Evolutionary conservation across 30 jellyfish, hydroid and myxozoan genomes (phyloP), one percentile per base, ranked within the genome.

Genomic region (Pseudorhiza aurosa): DNA sequence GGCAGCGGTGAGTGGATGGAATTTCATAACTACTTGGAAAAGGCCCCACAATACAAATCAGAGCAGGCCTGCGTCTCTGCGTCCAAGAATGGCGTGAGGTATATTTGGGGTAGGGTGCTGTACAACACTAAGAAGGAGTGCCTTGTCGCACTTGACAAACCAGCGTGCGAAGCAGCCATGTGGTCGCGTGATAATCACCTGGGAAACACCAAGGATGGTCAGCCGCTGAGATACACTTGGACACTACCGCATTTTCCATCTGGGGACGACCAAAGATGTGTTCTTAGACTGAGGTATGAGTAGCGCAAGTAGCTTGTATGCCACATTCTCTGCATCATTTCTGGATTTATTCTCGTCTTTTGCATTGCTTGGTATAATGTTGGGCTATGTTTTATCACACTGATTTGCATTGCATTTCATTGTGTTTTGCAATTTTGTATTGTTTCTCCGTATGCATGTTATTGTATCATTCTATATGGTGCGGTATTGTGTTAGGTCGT

Each of bases 151-250:
- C 88, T 94, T 19, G 70, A 82, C 12, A 57, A 55, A 40, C 97
- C 97, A 0, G 92, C 77, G 17, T 94, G 99, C 77, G 55, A 68
- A 47, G 96, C 64, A 68, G 88, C 96, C 28, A 65, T 65, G 40
- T 87, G 96, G 89, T 77, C 97, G 27, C 95, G 99, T 69, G 96
- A 28, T 42, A 94, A 94, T 78, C 99, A 94, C 85, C 89, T 87
- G 18, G 99, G 99, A 17, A 94, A 94, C 80, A 94, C 91, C 14
- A 81, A 22, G 11, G 94, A 64, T 59, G 96, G 96, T 0, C 88
- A 83, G 44, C 91, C 87, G 17, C 58, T 87, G 67, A 55, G 81
- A 12, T 86, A 82, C 68, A 71, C 82, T 32, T 94, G 99, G 99
- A 49, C 49, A 0, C 40, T 94, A 65, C 99, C 99, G 8, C 77